phyloP scores from a whole-genome alignment of 30 jellyfish, hydroid and myxozoan species.

The Chironex yamaguchii region DNA sequence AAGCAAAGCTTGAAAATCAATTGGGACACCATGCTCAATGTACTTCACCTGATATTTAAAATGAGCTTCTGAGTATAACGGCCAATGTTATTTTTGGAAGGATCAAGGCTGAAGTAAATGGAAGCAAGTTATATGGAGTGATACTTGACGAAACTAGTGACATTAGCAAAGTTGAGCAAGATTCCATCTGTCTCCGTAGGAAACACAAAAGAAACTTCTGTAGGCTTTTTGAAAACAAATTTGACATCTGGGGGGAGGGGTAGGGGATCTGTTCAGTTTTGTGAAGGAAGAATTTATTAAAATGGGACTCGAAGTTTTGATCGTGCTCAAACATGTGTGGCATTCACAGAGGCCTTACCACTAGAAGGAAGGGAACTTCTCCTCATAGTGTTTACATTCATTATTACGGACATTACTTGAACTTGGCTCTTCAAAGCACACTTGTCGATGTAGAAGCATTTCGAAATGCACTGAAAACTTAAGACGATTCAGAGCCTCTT shows the following conservation, averaged over 20 bases:
- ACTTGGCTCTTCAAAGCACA: constrained; percentile 66
- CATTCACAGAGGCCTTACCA: constrained; percentile 63
- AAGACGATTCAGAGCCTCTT: constrained; percentile 54
- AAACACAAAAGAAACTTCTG: constrained; percentile 3
- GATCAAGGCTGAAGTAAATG: constrained; percentile 19
- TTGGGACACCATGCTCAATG: constrained; percentile 49
- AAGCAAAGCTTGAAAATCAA: constrained; percentile 42
- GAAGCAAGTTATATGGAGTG: too few species aligned
- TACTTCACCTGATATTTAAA: constrained; percentile 51
- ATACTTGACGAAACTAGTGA: too few species aligned
- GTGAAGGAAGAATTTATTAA: constrained; percentile 24
- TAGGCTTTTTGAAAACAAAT: constrained; percentile 35
- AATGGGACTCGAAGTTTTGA: constrained; percentile 20
- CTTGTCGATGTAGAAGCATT: constrained; percentile 55
- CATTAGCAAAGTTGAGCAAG: constrained; percentile 53
- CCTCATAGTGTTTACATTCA: constrained; percentile 55
- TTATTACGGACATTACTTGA: constrained; percentile 35
- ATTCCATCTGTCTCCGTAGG: constrained; percentile 18
- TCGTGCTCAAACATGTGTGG: constrained; percentile 63
- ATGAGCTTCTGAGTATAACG: constrained; percentile 45
- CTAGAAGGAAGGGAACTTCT: constrained; percentile 52
- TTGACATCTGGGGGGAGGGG: constrained; percentile 14
- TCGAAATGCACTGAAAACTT: constrained; percentile 59
- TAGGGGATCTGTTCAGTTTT: constrained; percentile 9
- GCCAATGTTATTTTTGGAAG: too few species aligned